Percentiles rank a stretch among this genome's conserved stretches.
Evolutionary conservation across 1,140 invertebrate genomes (phyloP).

Genomic region (Geopemphigus sp.): DNA sequence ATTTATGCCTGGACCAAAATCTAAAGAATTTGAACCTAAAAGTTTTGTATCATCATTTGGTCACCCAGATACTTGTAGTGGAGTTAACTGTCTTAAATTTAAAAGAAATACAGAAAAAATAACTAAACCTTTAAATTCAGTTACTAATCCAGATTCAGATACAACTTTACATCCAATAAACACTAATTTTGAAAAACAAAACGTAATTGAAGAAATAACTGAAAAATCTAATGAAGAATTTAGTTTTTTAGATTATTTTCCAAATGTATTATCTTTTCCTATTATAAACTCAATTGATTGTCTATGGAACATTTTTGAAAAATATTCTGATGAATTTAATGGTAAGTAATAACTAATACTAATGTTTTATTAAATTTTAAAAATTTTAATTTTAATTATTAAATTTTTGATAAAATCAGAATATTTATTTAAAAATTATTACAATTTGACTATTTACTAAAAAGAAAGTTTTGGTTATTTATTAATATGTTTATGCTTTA

Average conservation of each 20-base stretch:
- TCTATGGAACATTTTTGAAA: background rate
- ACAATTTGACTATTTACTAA: no score
- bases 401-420: no score
- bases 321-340: constrained; percentile 8
- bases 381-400: no score
- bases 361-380: background rate
- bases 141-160: background rate
- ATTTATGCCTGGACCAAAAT: no score
- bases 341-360: background rate
- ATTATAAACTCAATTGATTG: constrained; percentile 10
- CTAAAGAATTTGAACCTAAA: constrained; percentile 11
- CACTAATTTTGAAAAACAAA: constrained; percentile 1
- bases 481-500: no score
- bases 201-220: background rate
- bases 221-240: background rate
- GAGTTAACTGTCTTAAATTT: constrained; percentile 24
- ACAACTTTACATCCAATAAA: background rate
- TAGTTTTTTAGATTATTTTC: constrained; percentile 1
- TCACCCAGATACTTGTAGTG: constrained; percentile 33
- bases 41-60: constrained; percentile 34
- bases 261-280: constrained; percentile 27
- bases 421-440: no score
- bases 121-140: background rate
- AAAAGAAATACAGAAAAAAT: constrained; percentile 13
- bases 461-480: no score